Evolutionary conservation across 2,888 invertebrate genomes (phyloP).

Genomic region (Zhengitettix transpicula): DNA sequence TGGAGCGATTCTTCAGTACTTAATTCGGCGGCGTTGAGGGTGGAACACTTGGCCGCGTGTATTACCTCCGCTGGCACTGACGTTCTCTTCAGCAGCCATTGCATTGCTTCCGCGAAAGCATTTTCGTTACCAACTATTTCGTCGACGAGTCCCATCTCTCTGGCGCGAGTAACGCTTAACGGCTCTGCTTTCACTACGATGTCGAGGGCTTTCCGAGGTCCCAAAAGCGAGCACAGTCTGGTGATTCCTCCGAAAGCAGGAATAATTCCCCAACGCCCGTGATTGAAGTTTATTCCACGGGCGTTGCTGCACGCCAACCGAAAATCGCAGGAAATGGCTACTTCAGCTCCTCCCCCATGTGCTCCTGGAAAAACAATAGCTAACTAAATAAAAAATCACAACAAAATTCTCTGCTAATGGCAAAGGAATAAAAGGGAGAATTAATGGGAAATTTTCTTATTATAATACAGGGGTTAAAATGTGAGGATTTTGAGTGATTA

Average conservation of each 20-base stretch:
- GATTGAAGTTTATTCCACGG: slow-evolving; percentile 29
- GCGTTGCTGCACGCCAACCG: slow-evolving; percentile 22
- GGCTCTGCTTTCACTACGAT: slow-evolving; percentile 22
- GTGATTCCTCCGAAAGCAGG: slow-evolving; percentile 34
- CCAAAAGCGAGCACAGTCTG: slow-evolving; percentile 25
- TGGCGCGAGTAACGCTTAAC: slow-evolving; percentile 22
- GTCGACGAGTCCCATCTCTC: slow-evolving; percentile 25
- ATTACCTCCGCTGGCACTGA: slow-evolving; percentile 17
- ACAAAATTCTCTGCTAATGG: too few relatives aligned
- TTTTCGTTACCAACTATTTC: slow-evolving; percentile 19
- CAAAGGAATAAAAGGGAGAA: too few relatives aligned
- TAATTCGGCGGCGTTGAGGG: slow-evolving; percentile 16
- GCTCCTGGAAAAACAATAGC: slow-evolving; percentile 24
- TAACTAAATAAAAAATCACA: too few relatives aligned
- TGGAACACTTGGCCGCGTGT: slow-evolving; percentile 20
- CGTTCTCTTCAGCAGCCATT: slow-evolving; percentile 21
- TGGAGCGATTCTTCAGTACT: slow-evolving; percentile 18
- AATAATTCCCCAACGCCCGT: slow-evolving; percentile 29
- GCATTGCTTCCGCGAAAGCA: slow-evolving; percentile 16
- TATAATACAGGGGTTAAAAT: too few relatives aligned
- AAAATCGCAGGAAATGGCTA: slow-evolving; percentile 31
- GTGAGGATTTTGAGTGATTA: too few relatives aligned
- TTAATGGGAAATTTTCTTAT: too few relatives aligned
- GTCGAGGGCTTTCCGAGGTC: slow-evolving; percentile 24
- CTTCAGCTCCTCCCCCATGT: slow-evolving; percentile 36